Percentiles rank a stretch among this genome's conserved stretches.
Conservation (phyloP, 2,113 vertebrate species). For the Anolis sagrei region DNA sequence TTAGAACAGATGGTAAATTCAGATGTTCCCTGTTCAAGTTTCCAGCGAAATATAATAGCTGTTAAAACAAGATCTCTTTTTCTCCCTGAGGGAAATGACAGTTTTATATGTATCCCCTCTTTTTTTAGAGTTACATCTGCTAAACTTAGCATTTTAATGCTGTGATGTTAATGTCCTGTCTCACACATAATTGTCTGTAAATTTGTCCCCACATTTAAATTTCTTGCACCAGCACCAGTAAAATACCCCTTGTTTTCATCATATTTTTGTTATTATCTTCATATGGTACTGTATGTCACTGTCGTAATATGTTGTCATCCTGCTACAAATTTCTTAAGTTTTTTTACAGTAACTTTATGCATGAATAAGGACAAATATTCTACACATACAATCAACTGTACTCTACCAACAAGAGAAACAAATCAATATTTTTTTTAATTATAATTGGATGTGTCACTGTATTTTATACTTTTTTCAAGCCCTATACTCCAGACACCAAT, state of each 20-base stretch:
- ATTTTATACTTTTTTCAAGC: background rate
- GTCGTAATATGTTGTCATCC: background rate
- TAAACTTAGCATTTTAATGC: background rate
- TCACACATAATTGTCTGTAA: background rate
- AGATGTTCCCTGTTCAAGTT: slow-evolving; percentile 32
- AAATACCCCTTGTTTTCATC: background rate
- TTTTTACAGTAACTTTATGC: background rate
- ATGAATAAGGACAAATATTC: background rate
- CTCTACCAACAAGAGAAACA: background rate
- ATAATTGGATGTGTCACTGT: background rate
- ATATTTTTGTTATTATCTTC: background rate
- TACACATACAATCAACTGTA: background rate
- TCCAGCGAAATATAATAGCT: slow-evolving; percentile 39
- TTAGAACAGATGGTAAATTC: slow-evolving; percentile 52
- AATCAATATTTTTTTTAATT: background rate
- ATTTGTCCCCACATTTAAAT: background rate
- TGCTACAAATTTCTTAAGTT: background rate
- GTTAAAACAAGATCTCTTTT: slow-evolving; percentile 25
- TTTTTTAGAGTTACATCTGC: slow-evolving; percentile 30
- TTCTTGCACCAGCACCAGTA: background rate
- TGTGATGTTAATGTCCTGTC: background rate
- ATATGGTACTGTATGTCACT: background rate
- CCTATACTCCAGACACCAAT: background rate
- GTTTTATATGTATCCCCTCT: slow-evolving; percentile 34
- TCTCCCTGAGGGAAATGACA: slow-evolving; percentile 12